These are phyloP conservation scores for Drosophila hamatofila DNA, from an alignment of 2,888 invertebrate genomes.

Conservation along the genomic window DNA sequence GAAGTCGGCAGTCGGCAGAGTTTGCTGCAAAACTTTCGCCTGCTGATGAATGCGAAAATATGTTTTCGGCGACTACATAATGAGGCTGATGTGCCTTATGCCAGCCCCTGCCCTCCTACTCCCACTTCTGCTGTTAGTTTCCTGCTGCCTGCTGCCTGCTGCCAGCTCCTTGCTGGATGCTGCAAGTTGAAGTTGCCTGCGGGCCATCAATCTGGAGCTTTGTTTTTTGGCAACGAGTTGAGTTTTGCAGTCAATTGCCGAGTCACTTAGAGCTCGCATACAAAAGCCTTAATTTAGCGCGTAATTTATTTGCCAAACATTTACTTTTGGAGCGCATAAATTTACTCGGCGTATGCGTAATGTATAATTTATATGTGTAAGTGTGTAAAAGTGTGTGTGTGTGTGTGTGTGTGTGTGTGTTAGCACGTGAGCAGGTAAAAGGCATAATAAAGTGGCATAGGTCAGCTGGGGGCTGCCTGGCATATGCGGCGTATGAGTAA, in stretches of 20 bases:
- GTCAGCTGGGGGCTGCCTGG: slow-evolving; percentile 47
- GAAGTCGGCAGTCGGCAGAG: slow-evolving; percentile 35
- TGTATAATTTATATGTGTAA: slow-evolving; percentile 56
- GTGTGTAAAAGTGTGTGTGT: neutral
- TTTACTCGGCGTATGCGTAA: slow-evolving; percentile 66
- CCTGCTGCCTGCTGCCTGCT: slow-evolving; percentile 7
- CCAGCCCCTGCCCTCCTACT: neutral
- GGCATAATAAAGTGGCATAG: slow-evolving; percentile 69
- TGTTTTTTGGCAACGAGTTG: slow-evolving; percentile 59
- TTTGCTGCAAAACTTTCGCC: slow-evolving; percentile 57
- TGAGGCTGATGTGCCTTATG: slow-evolving; percentile 48
- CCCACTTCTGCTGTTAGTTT: neutral
- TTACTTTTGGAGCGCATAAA: slow-evolving; percentile 60
- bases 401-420: neutral
- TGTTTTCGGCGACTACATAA: slow-evolving; percentile 73
- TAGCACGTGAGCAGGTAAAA: slow-evolving; percentile 55
- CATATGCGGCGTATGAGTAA: slow-evolving; percentile 71
- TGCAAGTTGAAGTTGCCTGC: slow-evolving; percentile 46
- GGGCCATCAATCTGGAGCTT: slow-evolving; percentile 63
- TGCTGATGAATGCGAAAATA: slow-evolving; percentile 77
- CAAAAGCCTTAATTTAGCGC: slow-evolving; percentile 63
- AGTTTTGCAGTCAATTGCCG: slow-evolving; percentile 55
- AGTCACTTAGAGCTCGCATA: slow-evolving; percentile 40
- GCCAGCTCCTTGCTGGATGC: slow-evolving; percentile 4
- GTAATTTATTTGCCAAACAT: slow-evolving; percentile 73